These are phyloP conservation scores for Plecotus auritus DNA, from an alignment of 2,113 vertebrate species.

Conservation along the genomic window DNA sequence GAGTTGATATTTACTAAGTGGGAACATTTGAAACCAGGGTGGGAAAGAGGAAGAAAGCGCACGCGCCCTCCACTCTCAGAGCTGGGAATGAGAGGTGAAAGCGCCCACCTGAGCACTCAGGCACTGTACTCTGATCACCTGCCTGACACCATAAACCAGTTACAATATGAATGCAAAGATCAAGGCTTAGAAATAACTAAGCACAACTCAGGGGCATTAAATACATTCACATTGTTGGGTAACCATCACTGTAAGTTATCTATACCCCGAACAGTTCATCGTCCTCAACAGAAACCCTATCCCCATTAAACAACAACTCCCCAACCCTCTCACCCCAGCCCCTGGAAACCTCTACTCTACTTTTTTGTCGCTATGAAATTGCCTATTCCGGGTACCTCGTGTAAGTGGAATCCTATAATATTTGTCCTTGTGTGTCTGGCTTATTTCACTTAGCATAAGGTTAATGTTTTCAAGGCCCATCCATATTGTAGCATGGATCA, in stretches of 20 bases:
- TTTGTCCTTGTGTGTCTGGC: background rate
- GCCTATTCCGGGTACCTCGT: background rate
- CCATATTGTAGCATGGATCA: background rate
- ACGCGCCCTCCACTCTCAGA: background rate
- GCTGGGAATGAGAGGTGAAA: background rate
- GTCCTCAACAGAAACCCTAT: background rate
- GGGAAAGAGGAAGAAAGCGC: fast-evolving
- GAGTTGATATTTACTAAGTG: background rate
- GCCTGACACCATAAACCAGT: background rate
- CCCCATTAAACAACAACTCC: background rate
- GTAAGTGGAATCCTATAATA: background rate
- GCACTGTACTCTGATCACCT: background rate
- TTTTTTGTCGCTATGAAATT: background rate
- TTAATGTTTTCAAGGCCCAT: background rate
- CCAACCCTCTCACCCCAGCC: too few relatives aligned
- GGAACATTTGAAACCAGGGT: background rate
- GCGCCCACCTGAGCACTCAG: background rate
- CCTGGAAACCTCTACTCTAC: background rate
- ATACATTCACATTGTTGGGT: background rate
- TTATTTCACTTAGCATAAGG: background rate
- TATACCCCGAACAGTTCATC: background rate
- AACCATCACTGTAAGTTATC: background rate
- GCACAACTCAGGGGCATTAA: background rate
- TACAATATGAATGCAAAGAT: background rate
- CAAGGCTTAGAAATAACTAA: background rate